Evolutionary conservation across 2,113 vertebrate genomes (phyloP).

Genomic region (Rhinoptilus africanus): DNA sequence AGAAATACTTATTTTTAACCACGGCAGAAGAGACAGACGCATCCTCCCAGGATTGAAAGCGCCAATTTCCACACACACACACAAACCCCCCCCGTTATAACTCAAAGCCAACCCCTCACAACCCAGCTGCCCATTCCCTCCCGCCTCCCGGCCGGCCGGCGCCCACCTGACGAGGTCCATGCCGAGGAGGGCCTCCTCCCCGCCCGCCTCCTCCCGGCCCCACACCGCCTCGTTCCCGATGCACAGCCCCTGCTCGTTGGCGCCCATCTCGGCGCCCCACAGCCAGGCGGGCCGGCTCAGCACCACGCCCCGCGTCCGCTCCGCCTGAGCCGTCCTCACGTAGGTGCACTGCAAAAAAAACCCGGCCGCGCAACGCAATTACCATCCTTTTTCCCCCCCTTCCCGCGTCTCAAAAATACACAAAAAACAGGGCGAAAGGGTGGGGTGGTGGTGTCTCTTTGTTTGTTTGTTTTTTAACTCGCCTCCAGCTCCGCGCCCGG

Average conservation of each 20-base stretch:
- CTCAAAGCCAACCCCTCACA: too few species aligned
- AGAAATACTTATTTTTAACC: neutral
- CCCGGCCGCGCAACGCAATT: neutral
- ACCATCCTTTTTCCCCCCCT: too few species aligned
- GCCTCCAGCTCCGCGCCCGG: slow-evolving; percentile 82
- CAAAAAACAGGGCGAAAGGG: fast-evolving
- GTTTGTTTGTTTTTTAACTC: neutral
- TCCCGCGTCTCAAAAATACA: too few species aligned
- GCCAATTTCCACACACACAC: too few species aligned
- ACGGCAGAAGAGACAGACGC: fast-evolving
- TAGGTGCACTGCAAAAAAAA: slow-evolving; percentile 88
- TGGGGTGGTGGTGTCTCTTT: too few species aligned
- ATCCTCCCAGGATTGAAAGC: neutral
- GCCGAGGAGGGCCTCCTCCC: slow-evolving; percentile 87
- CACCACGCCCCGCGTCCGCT: slow-evolving; percentile 83
- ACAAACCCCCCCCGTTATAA: too few species aligned
- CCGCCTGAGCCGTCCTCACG: slow-evolving; percentile 83
- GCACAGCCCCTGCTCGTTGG: slow-evolving; percentile 93
- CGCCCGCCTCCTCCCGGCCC: slow-evolving; percentile 83
- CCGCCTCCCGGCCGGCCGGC: fast-evolving
- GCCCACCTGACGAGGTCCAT: slow-evolving; percentile 95
- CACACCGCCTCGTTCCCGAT: slow-evolving; percentile 97
- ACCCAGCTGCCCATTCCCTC: fast-evolving
- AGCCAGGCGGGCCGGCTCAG: slow-evolving; percentile 95
- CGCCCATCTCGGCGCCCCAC: slow-evolving; percentile 98